Evolutionary conservation across 2,797 vertebrate genomes (phyloP).

Genomic region (Chaunax sp.): DNA sequence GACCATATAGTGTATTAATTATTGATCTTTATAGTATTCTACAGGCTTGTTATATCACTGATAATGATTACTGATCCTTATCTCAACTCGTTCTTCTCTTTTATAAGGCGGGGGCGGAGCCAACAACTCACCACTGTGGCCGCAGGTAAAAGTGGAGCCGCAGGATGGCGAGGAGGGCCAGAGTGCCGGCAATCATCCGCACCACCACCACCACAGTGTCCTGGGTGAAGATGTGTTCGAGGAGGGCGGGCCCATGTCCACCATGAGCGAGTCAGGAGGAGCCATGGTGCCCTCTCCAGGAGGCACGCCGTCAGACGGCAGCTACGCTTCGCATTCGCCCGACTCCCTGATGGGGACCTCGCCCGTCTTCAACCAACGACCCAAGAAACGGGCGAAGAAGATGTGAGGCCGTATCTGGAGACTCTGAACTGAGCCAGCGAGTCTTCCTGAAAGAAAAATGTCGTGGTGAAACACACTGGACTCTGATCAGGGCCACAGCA

Average conservation of each 20-base stretch:
- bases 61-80: too few relatives aligned
- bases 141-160: slow-evolving; percentile 97
- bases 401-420: slow-evolving; percentile 77
- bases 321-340: slow-evolving; percentile 93
- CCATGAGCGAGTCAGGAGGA: slow-evolving; percentile 92
- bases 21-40: too few relatives aligned
- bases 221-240: slow-evolving; percentile 95
- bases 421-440: background rate
- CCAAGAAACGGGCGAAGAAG: slow-evolving; percentile 94
- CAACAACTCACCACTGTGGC: slow-evolving; percentile 94
- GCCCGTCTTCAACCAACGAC: slow-evolving; percentile 95
- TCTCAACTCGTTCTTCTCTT: background rate
- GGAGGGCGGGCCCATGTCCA: slow-evolving; percentile 94
- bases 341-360: slow-evolving; percentile 95
- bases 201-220: slow-evolving; percentile 80
- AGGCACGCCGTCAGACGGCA: slow-evolving; percentile 88
- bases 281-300: slow-evolving; percentile 90
- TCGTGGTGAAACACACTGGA: background rate
- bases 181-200: slow-evolving; percentile 79
- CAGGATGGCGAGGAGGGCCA: slow-evolving; percentile 93
- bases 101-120: slow-evolving; percentile 81
- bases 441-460: background rate
- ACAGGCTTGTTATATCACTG: too few relatives aligned
- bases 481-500: background rate
- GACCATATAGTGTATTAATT: too few relatives aligned